phyloP scores from a whole-genome alignment of 1,140 invertebrate species.

The Papilio xuthus region DNA sequence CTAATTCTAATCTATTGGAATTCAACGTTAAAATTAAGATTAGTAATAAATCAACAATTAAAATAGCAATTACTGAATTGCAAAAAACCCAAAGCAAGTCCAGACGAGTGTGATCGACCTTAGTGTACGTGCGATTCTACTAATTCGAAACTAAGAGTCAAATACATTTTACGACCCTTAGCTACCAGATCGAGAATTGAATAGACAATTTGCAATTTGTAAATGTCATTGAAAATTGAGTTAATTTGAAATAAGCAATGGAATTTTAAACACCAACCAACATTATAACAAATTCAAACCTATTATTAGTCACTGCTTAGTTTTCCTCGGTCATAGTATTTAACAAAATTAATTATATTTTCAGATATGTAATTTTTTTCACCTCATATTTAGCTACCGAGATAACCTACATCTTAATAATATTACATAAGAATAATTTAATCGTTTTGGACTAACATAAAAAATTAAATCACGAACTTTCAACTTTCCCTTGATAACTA shows the following conservation, averaged over 20 bases:
- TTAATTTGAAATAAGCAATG: constrained; percentile 4
- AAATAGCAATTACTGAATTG: neutral
- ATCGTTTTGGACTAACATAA: neutral
- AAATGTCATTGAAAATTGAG: constrained; percentile 3
- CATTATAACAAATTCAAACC: neutral
- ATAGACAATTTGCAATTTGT: constrained; percentile 5
- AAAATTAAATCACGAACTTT: neutral
- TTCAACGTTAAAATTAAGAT: neutral
- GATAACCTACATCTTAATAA: too few species aligned
- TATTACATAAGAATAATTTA: neutral
- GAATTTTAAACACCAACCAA: neutral
- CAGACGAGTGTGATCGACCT: neutral
- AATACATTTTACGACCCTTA: neutral
- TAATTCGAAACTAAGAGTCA: neutral
- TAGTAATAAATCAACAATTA: neutral
- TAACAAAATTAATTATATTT: too few species aligned
- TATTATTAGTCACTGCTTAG: too few species aligned
- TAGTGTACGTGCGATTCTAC: neutral
- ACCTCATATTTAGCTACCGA: too few species aligned
- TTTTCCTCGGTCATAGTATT: too few species aligned
- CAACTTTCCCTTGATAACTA: neutral
- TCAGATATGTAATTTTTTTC: too few species aligned
- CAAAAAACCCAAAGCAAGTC: neutral
- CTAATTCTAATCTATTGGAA: neutral
- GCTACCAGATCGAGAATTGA: neutral